Percentiles rank a stretch among this genome's conserved stretches.
phyloP scores from a whole-genome alignment of 37 sponge, comb jelly and placozoan species.

The Ephydatia muelleri region DNA sequence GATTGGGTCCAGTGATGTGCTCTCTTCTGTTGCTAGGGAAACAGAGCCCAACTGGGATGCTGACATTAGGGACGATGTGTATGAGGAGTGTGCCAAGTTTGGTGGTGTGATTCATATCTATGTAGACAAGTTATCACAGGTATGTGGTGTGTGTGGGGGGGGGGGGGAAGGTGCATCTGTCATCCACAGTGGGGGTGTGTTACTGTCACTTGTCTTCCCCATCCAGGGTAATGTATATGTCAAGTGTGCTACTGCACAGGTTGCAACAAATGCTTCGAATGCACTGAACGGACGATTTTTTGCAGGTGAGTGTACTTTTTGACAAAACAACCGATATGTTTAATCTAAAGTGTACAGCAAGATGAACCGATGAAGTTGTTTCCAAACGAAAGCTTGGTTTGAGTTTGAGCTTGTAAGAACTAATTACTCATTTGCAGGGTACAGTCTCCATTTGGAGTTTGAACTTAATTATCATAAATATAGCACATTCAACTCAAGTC shows the following conservation, averaged over 20 bases:
- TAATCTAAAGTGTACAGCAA: slow-evolving; percentile 82
- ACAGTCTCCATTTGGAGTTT: too few relatives aligned
- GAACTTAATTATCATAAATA: too few relatives aligned
- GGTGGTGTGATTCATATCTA: slow-evolving; percentile 92
- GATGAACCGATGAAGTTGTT: slow-evolving; percentile 76
- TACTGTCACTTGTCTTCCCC: slow-evolving; percentile 52
- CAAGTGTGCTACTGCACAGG: slow-evolving; percentile 84
- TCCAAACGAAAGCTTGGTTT: slow-evolving; percentile 79
- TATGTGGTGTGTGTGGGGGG: neutral
- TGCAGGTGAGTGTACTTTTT: slow-evolving; percentile 89
- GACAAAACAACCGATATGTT: slow-evolving; percentile 88
- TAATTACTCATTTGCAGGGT: too few relatives aligned
- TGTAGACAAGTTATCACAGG: slow-evolving; percentile 78
- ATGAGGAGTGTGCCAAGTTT: slow-evolving; percentile 81
- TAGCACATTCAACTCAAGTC: too few relatives aligned
- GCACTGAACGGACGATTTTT: slow-evolving; percentile 90
- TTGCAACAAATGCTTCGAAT: slow-evolving; percentile 76
- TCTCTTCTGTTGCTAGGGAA: slow-evolving; percentile 54
- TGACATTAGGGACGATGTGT: slow-evolving; percentile 94
- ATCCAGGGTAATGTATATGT: slow-evolving; percentile 91
- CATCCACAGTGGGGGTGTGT: neutral
- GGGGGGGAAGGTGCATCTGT: neutral
- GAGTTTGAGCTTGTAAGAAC: slow-evolving; percentile 6
- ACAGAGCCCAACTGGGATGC: slow-evolving; percentile 80
- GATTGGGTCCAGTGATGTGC: neutral